Evolutionary conservation across 2,113 vertebrate genomes (phyloP), one percentile per base, ranked within the genome.

Genomic region (Xiphophorus maculatus): DNA sequence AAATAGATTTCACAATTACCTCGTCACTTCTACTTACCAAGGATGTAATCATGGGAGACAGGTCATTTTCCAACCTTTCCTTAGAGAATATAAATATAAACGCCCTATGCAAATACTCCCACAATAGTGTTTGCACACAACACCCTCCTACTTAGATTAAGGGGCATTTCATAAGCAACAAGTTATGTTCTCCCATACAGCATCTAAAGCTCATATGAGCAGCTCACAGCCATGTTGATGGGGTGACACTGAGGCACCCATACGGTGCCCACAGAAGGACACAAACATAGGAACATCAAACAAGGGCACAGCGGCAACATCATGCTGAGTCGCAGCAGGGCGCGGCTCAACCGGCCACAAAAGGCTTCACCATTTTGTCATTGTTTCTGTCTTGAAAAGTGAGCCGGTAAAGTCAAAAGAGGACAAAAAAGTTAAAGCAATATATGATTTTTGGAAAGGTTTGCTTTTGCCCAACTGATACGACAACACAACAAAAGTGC

Each of bases 1-100:
- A 93, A 95, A 94, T 91, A 92, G 92, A 91, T 92, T 93, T 89
- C 88, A 93, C 93, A 95, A 94, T 95, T 93, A 94, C 89, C 85
- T 84, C 27, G 87, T 93, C 94, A 90, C 91, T 94, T 95, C 94
- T 92, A 66, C 80, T 95, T 95, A 93, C 54, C 74, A 14, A 66
- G 72, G 77, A 66, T 86, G 63, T 94, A 94, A 95, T 93, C 87
- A 89, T 81, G 84, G 90, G 89, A 93, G 94, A 92, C 93, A 93
- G 92, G 91, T 89, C 89, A 92, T 95, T 94, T 94, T 93, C 82
- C 48, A 88, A 66, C 76, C 62, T 73, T 80, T 85, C 28, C 82
- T 84, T 82, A 69, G 81, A 82, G 84, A 87, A 90, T 85, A 90
- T 84, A 90, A 86, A 92, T 80, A 90, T 78, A 91, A 88, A 90